Conservation (phyloP, 1,140 invertebrate species). For the Philopotamus ludificatus region DNA sequence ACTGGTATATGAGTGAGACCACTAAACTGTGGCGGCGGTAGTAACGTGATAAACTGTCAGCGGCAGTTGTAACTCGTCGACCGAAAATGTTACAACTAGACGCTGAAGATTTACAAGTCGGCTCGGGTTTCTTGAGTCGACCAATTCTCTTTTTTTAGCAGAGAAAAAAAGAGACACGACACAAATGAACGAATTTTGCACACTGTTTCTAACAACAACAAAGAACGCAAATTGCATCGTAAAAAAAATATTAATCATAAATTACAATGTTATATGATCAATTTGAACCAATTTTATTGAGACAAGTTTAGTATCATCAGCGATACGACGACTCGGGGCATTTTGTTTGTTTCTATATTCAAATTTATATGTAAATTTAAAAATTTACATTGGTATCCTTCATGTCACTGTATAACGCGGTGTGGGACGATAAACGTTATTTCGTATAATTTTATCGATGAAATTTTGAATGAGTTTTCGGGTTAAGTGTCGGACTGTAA, state of each 20-base stretch:
- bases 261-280: too few species aligned
- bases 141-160: neutral
- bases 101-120: constrained; percentile 20
- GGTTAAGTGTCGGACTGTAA: neutral
- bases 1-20: too few species aligned
- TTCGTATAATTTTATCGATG: neutral
- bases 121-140: constrained; percentile 17
- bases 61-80: constrained; percentile 30
- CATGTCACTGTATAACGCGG: too few species aligned
- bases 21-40: neutral
- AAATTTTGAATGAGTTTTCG: neutral
- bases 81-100: constrained; percentile 19
- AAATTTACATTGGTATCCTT: too few species aligned
- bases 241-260: too few species aligned
- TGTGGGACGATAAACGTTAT: neutral
- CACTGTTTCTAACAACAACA: too few species aligned
- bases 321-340: too few species aligned
- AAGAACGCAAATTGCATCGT: too few species aligned
- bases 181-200: neutral
- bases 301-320: too few species aligned
- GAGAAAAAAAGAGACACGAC: neutral
- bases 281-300: too few species aligned
- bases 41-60: constrained; percentile 30
- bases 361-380: too few species aligned
- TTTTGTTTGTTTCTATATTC: too few species aligned